Percentiles rank a stretch among this genome's conserved stretches.
Evolutionary conservation across 2,113 vertebrate species (phyloP).

Genomic region (Nannospalax galili): DNA sequence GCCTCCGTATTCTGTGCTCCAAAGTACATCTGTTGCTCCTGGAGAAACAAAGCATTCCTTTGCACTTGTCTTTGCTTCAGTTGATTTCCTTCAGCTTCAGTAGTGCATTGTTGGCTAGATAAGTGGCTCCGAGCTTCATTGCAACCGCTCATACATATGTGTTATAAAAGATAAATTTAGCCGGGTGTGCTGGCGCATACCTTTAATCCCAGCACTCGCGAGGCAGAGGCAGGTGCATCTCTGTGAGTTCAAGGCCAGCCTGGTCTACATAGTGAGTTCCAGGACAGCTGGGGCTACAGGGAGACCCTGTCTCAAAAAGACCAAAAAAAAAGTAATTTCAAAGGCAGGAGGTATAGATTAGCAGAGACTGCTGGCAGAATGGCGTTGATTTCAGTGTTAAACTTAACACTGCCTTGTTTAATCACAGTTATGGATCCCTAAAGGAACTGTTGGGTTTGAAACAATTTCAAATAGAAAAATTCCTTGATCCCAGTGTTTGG

Average conservation of each 20-base stretch:
- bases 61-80: background rate
- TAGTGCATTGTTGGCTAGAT: background rate
- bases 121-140: background rate
- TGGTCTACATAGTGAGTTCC: too few species aligned
- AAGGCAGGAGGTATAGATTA: constrained; percentile 50
- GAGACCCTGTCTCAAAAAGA: background rate
- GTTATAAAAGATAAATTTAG: background rate
- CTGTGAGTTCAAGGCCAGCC: too few species aligned
- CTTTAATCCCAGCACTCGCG: background rate
- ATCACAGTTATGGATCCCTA: constrained; percentile 64
- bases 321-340: background rate
- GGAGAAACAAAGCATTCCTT: background rate
- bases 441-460: constrained; percentile 65
- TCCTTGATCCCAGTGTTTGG: constrained; percentile 72
- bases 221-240: too few species aligned
- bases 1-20: background rate
- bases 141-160: background rate
- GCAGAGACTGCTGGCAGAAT: background rate
- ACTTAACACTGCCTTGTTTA: constrained; percentile 60
- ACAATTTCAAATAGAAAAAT: constrained; percentile 66
- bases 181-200: background rate
- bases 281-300: too few species aligned
- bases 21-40: background rate
- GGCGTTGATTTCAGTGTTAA: background rate
- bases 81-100: background rate